Conservation (phyloP, 2,113 vertebrate genomes). For the Gasterosteus aculeatus region DNA sequence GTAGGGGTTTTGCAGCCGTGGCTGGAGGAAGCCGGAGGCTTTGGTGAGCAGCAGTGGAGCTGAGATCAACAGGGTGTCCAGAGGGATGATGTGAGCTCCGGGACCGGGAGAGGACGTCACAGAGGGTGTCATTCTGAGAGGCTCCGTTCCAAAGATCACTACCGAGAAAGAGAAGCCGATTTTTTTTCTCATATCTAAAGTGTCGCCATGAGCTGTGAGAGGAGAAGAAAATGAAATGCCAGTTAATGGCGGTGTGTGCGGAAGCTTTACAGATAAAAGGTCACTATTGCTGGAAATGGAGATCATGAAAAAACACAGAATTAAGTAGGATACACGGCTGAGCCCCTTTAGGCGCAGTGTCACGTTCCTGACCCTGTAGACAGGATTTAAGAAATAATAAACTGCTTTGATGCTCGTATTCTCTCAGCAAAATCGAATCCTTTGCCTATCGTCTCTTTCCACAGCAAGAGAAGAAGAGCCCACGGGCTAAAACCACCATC, state of each 20-base stretch:
- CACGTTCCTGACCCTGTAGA: background rate
- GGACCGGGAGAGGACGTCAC: constrained; percentile 6
- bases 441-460: constrained; percentile 50
- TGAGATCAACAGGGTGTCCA: constrained; percentile 41
- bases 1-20: constrained; percentile 32
- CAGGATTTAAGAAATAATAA: constrained; percentile 39
- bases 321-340: background rate
- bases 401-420: constrained; percentile 31
- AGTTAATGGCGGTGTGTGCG: background rate
- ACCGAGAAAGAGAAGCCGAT: background rate
- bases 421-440: constrained; percentile 48
- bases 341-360: background rate
- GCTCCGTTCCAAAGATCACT: constrained; percentile 20
- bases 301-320: constrained; percentile 2
- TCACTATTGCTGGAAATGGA: background rate
- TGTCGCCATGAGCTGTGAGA: constrained; percentile 9
- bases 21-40: constrained; percentile 15
- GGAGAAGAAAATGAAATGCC: constrained; percentile 11
- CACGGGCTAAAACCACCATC: constrained; percentile 71
- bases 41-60: constrained; percentile 5
- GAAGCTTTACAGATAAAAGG: constrained; percentile 4
- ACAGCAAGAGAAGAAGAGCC: constrained; percentile 50
- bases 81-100: constrained; percentile 32
- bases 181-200: constrained; percentile 7
- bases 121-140: constrained; percentile 6